Conservation (phyloP, 2,797 vertebrate genomes). For the Podargus strigoides region DNA sequence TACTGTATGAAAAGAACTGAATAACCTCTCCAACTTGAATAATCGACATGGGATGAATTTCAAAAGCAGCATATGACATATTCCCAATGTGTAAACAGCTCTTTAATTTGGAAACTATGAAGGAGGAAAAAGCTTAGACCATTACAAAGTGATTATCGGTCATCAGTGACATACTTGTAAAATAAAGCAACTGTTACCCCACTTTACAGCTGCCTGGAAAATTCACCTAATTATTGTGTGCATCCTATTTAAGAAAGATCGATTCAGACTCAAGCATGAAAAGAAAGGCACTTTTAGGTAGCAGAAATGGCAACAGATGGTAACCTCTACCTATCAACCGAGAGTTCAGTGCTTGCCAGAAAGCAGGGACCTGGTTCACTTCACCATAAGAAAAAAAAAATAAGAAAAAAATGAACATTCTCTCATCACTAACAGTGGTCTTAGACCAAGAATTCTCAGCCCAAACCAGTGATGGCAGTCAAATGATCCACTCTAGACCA, state of each 20-base stretch:
- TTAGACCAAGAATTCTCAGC: not conserved
- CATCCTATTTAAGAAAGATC: not conserved
- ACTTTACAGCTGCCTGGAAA: not conserved
- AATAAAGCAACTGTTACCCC: not conserved
- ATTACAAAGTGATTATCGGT: not conserved
- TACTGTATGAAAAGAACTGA: not conserved
- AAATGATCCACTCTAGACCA: not conserved
- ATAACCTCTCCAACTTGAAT: not conserved
- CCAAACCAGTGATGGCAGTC: not conserved
- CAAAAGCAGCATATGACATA: not conserved
- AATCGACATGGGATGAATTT: not conserved
- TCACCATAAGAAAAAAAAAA: fast-evolving
- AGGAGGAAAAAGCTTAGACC: not conserved
- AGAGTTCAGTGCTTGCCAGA: not conserved
- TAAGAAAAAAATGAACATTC: fast-evolving
- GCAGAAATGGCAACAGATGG: not conserved
- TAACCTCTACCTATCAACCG: not conserved
- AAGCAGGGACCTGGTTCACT: not conserved
- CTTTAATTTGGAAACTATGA: not conserved
- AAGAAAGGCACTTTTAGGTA: not conserved
- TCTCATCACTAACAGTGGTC: not conserved
- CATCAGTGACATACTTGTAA: not conserved
- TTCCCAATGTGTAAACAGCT: not conserved
- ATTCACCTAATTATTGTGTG: not conserved
- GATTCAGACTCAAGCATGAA: not conserved